These are phyloP conservation scores for Pseudopodoces humilis DNA, from an alignment of 2,113 vertebrate species.

Conservation along the genomic window DNA sequence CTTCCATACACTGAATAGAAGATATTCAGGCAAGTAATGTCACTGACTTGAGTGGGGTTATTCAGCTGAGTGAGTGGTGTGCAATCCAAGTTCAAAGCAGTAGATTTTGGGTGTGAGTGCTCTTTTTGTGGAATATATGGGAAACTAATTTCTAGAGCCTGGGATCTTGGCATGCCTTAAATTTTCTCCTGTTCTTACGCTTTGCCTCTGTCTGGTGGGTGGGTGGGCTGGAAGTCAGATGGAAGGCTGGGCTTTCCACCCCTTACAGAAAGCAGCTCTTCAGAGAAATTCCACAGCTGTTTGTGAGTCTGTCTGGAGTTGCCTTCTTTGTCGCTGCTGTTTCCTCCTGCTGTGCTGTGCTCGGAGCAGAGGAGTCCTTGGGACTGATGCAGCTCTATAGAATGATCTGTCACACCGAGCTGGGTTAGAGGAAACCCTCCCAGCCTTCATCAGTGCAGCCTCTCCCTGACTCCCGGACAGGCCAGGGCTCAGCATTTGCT, in stretches of 20 bases:
- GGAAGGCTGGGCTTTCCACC: neutral
- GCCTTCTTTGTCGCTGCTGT: neutral
- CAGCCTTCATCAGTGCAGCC: neutral
- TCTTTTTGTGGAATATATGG: neutral
- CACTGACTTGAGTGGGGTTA: neutral
- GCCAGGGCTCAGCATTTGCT: neutral
- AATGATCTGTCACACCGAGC: neutral
- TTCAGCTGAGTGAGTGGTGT: neutral
- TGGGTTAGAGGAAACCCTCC: neutral
- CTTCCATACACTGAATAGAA: accelerated
- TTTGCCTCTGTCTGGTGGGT: neutral
- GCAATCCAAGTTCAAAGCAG: neutral
- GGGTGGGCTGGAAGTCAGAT: constrained; percentile 16
- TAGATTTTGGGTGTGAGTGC: neutral
- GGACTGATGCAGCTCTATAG: neutral
- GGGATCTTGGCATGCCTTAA: constrained; percentile 8
- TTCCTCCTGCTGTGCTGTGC: neutral
- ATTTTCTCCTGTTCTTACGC: constrained; percentile 17
- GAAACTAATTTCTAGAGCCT: neutral
- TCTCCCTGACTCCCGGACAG: neutral
- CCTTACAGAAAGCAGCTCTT: neutral
- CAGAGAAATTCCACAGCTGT: constrained; percentile 31
- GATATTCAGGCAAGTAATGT: neutral
- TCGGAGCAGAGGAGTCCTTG: neutral
- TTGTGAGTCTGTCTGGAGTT: neutral